phyloP scores from a whole-genome alignment of 2,113 vertebrate genomes.

The Andinoacara biseriatus region DNA sequence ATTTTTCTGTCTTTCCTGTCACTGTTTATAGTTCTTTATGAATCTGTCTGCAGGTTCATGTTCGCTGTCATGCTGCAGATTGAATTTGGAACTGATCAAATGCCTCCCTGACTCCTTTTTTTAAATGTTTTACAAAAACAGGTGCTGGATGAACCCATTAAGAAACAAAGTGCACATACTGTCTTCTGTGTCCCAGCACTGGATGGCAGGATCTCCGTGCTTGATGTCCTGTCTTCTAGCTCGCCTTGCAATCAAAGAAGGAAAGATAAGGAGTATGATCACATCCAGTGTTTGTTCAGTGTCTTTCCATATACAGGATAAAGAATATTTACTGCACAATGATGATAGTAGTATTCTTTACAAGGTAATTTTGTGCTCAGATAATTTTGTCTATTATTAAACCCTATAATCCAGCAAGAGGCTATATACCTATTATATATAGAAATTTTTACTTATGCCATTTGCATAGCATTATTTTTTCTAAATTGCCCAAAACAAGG shows the following conservation, averaged over 20 bases:
- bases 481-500: too few species aligned
- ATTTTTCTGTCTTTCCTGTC: neutral
- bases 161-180: slow-evolving; percentile 79
- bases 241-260: slow-evolving; percentile 77
- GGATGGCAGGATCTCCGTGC: slow-evolving; percentile 93
- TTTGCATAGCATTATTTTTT: too few species aligned
- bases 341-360: neutral
- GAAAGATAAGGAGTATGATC: neutral
- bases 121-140: neutral
- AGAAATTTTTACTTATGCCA: too few species aligned
- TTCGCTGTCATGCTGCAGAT: neutral
- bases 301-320: neutral
- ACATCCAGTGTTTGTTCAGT: too few species aligned
- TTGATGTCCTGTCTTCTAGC: slow-evolving; percentile 97
- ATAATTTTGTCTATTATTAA: too few species aligned
- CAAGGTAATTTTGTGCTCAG: neutral
- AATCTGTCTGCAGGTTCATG: neutral
- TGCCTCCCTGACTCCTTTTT: neutral
- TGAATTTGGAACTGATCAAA: neutral
- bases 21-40: neutral
- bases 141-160: neutral
- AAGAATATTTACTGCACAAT: neutral
- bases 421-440: too few species aligned
- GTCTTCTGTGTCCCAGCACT: slow-evolving; percentile 95
- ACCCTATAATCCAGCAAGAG: neutral